Percentiles rank a stretch among this genome's conserved stretches.
These are phyloP conservation scores for Ciona savignyi DNA, from an alignment of 23 tunicate genomes.

Conservation along the genomic window DNA sequence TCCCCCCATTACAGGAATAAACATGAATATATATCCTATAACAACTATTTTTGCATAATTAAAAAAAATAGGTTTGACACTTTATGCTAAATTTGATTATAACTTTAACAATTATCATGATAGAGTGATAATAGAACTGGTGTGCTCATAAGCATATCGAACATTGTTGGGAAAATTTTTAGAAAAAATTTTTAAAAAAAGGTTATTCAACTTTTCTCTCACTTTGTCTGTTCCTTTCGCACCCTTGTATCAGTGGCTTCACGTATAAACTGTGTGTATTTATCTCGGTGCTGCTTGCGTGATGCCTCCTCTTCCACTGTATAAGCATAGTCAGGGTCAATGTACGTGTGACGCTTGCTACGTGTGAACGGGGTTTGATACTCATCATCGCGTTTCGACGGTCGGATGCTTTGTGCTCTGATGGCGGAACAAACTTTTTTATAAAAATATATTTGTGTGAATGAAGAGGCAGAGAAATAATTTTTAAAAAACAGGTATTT, in stretches of 20 bases:
- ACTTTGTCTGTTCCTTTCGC: constrained; percentile 35
- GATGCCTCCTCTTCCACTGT: constrained; percentile 54
- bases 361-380: constrained; percentile 63
- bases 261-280: constrained; percentile 38
- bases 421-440: no score
- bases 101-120: not conserved
- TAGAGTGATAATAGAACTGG: no score
- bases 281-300: constrained; percentile 42
- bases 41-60: no score
- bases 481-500: no score
- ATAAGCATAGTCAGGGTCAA: constrained; percentile 77
- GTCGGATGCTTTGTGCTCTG: constrained; percentile 78
- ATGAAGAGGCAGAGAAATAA: no score
- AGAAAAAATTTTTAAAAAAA: no score
- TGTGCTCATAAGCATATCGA: not conserved
- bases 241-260: constrained; percentile 38
- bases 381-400: constrained; percentile 43
- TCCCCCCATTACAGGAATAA: no score
- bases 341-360: constrained; percentile 63
- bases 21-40: no score
- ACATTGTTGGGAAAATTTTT: not conserved
- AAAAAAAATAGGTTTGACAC: not conserved
- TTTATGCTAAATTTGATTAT: not conserved
- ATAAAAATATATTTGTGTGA: no score
- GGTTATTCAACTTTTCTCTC: not conserved